Percentiles rank a stretch among this genome's conserved stretches.
Conservation (phyloP, 2,797 vertebrate species). For the Phoebastria nigripes region DNA sequence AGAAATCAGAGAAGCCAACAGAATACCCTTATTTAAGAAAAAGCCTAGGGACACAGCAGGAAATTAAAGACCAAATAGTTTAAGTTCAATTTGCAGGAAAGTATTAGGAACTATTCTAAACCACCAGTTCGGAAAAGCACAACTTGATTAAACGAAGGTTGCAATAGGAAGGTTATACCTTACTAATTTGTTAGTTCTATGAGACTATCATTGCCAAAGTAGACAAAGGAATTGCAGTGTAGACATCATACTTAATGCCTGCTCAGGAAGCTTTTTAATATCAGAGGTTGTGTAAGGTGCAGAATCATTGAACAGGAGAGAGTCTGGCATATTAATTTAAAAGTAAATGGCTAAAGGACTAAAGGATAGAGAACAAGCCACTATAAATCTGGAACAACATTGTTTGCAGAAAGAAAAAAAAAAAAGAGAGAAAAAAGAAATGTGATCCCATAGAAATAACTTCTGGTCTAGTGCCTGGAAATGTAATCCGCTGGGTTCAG, state of each 20-base stretch:
- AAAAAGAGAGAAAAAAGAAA: neutral
- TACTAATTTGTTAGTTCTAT: conserved; percentile 7
- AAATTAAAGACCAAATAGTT: conserved; percentile 22
- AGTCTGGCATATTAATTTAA: conserved; percentile 15
- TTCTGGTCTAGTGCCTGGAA: neutral
- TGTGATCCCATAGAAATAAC: neutral
- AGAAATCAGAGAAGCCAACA: neutral
- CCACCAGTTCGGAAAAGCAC: conserved; percentile 5
- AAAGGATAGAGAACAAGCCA: conserved; percentile 26
- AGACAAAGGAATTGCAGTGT: neutral
- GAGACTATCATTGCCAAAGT: neutral
- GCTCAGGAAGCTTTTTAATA: conserved; percentile 24
- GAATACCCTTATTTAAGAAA: neutral
- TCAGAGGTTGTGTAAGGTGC: conserved; percentile 11
- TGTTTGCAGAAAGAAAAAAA: neutral
- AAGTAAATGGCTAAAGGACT: conserved; percentile 25
- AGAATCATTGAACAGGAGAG: conserved; percentile 34
- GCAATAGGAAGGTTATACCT: neutral
- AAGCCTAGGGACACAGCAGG: neutral
- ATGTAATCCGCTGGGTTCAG: neutral
- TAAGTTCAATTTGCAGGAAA: conserved; percentile 1
- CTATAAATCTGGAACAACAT: neutral
- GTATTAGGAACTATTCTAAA: conserved; percentile 32
- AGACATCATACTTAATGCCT: neutral
- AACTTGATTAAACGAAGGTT: conserved; percentile 40